phyloP scores from a whole-genome alignment of 2,797 vertebrate species.

The Coilia nasus region DNA sequence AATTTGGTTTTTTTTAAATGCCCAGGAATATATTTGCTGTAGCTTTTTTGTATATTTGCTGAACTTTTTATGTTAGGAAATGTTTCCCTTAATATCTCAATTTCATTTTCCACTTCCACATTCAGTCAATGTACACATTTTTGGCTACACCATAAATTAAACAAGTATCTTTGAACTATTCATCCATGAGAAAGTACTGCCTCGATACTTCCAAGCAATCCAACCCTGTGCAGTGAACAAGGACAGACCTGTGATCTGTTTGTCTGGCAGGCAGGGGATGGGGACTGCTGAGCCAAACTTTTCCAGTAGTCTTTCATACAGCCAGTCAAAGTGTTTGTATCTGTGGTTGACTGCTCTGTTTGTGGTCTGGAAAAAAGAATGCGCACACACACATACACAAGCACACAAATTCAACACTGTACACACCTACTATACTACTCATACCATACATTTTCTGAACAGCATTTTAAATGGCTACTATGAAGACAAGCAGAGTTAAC shows the following conservation, averaged over 20 bases:
- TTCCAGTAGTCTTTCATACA: constrained; percentile 88
- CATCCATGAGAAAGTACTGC: neutral
- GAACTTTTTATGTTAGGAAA: no score
- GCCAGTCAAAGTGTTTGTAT: constrained; percentile 95
- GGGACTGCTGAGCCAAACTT: constrained; percentile 88
- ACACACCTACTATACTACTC: neutral
- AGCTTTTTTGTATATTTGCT: no score
- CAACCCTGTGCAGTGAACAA: neutral
- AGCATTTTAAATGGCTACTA: neutral
- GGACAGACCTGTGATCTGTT: constrained; percentile 89
- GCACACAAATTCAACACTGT: neutral
- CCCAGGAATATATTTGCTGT: no score
- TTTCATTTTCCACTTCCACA: no score
- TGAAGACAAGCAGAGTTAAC: no score
- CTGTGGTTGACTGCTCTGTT: constrained; percentile 90
- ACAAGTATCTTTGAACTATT: neutral
- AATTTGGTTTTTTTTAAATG: no score
- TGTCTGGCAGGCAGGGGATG: constrained; percentile 88
- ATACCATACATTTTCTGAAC: neutral
- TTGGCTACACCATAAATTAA: no score
- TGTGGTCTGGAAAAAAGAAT: constrained; percentile 76
- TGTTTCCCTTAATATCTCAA: no score
- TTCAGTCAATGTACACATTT: no score
- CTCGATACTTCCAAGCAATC: neutral
- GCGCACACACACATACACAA: neutral